Conservation (phyloP, 2,113 vertebrate genomes). For the Channa maculata region DNA sequence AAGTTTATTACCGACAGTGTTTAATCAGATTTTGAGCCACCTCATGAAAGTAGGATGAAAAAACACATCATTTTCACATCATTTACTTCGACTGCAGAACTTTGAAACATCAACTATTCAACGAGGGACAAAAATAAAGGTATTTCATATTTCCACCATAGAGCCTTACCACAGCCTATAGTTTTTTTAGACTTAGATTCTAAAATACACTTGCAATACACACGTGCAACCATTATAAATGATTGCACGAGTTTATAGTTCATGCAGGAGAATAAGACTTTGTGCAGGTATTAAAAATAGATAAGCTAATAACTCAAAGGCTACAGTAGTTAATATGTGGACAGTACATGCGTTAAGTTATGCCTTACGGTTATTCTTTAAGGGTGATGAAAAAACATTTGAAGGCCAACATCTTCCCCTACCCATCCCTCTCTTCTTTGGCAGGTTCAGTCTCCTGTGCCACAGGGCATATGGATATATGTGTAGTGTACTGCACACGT, state of each 20-base stretch:
- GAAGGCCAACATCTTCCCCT: conserved; percentile 2
- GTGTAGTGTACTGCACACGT: not conserved
- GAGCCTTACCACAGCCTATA: not conserved
- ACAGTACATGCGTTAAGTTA: not conserved
- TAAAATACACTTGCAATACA: conserved; percentile 3
- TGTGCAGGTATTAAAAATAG: conserved; percentile 21
- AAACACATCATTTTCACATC: conserved; percentile 44
- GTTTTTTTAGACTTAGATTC: conserved; percentile 1
- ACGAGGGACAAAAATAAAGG: conserved; percentile 24
- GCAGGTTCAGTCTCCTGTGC: conserved; percentile 3
- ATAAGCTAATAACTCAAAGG: not conserved
- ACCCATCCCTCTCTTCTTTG: no score
- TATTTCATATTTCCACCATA: not conserved
- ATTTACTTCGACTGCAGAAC: conserved; percentile 55
- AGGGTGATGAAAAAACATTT: not conserved
- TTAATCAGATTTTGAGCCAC: conserved; percentile 63
- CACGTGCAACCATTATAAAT: conserved; percentile 35
- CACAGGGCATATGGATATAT: no score
- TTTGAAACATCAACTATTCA: conserved; percentile 28
- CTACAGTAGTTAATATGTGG: conserved; percentile 1
- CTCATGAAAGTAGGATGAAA: conserved; percentile 44
- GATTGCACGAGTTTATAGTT: conserved; percentile 41
- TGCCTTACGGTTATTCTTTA: not conserved
- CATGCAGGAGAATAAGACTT: conserved; percentile 5
- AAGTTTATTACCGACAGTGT: conserved; percentile 54